A percentile compares a stretch with the other conserved stretches of the same genome.
Conservation (phyloP, 2,797 vertebrate species). For the Siniperca obscura region DNA sequence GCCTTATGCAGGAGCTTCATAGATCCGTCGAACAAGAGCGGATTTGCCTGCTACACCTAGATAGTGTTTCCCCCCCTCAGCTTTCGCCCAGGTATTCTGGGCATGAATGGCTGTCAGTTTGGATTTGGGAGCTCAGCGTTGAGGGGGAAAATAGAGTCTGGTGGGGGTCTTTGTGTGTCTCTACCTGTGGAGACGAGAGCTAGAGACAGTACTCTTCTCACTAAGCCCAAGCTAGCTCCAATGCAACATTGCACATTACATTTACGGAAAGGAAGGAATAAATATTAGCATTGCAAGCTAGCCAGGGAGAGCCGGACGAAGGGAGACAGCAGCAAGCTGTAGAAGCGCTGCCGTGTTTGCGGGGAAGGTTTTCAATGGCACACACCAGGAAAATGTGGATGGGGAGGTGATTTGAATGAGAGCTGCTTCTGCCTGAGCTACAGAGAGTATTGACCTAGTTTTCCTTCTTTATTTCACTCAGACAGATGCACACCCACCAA, state of each 20-base stretch:
- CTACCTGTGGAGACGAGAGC: constrained; percentile 80
- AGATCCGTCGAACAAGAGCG: constrained; percentile 80
- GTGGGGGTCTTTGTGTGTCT: constrained; percentile 82
- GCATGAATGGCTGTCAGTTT: constrained; percentile 88
- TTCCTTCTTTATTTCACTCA: constrained; percentile 73
- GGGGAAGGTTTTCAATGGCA: constrained; percentile 67
- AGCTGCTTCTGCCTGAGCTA: constrained; percentile 77
- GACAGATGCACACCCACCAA: constrained; percentile 68
- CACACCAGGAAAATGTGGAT: constrained; percentile 63
- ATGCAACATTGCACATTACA: constrained; percentile 50
- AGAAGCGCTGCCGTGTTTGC: constrained; percentile 48
- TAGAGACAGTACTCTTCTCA: constrained; percentile 63
- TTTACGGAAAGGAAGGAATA: constrained; percentile 39
- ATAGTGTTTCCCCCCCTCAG: constrained; percentile 77
- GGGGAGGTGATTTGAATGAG: constrained; percentile 79
- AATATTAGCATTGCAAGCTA: constrained; percentile 55
- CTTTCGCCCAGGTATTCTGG: constrained; percentile 86
- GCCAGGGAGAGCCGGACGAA: constrained; percentile 33
- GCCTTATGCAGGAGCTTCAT: constrained; percentile 71
- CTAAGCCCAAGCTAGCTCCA: constrained; percentile 62
- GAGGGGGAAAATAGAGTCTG: constrained; percentile 82
- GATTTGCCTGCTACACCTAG: constrained; percentile 87
- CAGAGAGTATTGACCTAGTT: constrained; percentile 85
- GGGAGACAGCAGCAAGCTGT: constrained; percentile 37
- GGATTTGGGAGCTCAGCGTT: constrained; percentile 84